phyloP scores from a whole-genome alignment of 2,113 vertebrate genomes.

The Galemys pyrenaicus region DNA sequence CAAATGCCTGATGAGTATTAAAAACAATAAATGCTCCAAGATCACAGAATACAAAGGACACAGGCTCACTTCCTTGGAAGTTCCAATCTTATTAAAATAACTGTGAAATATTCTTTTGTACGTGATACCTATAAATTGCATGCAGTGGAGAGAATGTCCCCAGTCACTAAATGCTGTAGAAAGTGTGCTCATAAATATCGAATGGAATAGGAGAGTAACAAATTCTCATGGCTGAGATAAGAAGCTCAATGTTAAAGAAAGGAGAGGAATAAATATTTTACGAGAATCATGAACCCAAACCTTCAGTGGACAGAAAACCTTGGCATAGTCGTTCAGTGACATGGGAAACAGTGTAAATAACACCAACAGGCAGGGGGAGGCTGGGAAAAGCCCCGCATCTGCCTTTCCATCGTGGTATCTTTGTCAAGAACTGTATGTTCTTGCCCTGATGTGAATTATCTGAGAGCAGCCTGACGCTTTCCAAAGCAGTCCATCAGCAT shows the following conservation, averaged over 20 bases:
- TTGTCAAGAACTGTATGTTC: not conserved
- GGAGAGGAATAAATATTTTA: slow-evolving; percentile 13
- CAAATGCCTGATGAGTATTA: not conserved
- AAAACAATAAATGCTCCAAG: not conserved
- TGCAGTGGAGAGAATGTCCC: not conserved
- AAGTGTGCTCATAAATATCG: not conserved
- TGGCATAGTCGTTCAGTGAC: not conserved
- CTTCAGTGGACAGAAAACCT: not conserved
- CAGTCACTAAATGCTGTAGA: not conserved
- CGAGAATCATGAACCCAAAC: not conserved
- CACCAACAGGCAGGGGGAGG: not conserved
- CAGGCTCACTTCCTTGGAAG: not conserved
- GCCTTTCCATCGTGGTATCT: not conserved
- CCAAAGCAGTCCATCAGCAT: not conserved
- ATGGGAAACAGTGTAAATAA: not conserved
- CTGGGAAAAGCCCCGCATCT: not conserved
- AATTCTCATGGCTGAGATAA: not conserved
- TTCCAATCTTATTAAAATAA: not conserved
- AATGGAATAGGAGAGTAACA: not conserved
- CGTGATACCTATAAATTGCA: not conserved
- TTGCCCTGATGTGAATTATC: not conserved
- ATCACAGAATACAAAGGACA: not conserved
- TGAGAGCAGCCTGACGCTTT: not conserved
- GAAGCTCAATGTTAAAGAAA: slow-evolving; percentile 29
- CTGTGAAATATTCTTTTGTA: not conserved